These are phyloP conservation scores for Morinoia aosen DNA, from an alignment of 2,888 invertebrate species.

Conservation along the genomic window DNA sequence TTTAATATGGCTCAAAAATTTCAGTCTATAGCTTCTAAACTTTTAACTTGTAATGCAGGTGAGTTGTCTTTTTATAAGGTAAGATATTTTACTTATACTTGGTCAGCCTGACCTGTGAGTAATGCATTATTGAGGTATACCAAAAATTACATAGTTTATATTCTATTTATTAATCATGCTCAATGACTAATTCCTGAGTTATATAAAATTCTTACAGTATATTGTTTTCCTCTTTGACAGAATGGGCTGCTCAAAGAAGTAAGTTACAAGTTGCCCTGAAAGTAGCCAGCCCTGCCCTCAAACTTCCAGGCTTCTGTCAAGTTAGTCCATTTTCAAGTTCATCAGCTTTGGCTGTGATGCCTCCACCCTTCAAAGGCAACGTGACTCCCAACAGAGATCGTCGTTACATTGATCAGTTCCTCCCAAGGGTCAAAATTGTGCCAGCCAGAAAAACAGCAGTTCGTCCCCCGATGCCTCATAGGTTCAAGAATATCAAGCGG, in stretches of 20 bases:
- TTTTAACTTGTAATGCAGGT: conserved; percentile 2
- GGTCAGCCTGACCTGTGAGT: neutral
- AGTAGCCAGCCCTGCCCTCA: neutral
- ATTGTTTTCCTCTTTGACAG: neutral
- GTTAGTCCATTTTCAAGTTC: neutral
- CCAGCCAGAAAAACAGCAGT: neutral
- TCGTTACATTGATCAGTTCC: conserved; percentile 26
- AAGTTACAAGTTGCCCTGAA: neutral
- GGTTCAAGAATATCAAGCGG: neutral
- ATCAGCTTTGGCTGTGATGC: conserved; percentile 8
- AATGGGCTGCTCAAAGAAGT: neutral
- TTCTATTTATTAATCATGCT: neutral
- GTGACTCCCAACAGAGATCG: conserved; percentile 36
- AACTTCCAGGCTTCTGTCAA: neutral
- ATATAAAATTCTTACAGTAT: too few species aligned
- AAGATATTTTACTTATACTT: neutral
- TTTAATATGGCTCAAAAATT: neutral
- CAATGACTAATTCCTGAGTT: neutral
- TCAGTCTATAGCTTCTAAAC: neutral
- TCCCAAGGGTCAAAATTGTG: neutral
- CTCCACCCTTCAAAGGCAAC: neutral
- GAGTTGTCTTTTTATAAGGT: neutral
- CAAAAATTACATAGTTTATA: neutral
- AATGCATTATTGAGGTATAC: neutral
- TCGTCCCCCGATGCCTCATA: conserved; percentile 13